A percentile compares a stretch with the other conserved stretches of the same genome.
phyloP scores from a whole-genome alignment of 2,888 invertebrate species.

The Lasioglossum marginatum region DNA sequence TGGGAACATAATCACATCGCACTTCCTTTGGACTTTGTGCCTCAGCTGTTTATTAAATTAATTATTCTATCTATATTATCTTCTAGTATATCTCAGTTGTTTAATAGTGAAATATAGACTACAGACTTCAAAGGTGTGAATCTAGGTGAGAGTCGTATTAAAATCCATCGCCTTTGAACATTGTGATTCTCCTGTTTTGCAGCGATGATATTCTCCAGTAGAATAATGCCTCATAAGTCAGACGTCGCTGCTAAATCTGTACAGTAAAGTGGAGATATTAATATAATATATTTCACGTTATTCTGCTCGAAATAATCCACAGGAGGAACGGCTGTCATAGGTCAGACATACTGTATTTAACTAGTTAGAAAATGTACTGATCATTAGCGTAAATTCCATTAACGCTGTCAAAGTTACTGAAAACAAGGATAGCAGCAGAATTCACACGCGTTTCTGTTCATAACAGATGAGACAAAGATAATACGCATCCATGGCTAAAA shows the following conservation, averaged over 20 bases:
- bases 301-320: background rate
- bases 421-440: background rate
- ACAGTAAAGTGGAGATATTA: background rate
- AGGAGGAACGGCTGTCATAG: background rate
- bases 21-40: background rate
- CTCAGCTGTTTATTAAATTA: background rate
- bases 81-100: too few relatives aligned
- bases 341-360: background rate
- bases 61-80: background rate
- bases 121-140: background rate
- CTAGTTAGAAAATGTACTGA: background rate
- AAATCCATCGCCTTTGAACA: background rate
- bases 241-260: background rate
- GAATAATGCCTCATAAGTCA: background rate
- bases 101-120: background rate
- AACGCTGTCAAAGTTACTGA: background rate
- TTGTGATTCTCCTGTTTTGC: background rate
- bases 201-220: background rate
- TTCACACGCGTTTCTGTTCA: conserved; percentile 5
- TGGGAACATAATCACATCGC: background rate
- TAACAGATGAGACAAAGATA: conserved; percentile 22
- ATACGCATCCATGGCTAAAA: conserved; percentile 7
- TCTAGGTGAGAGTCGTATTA: background rate
- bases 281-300: background rate
- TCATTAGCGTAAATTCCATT: background rate